Evolutionary conservation across 2,113 vertebrate genomes (phyloP), one percentile per base, ranked within the genome.

Genomic region (Platichthys flesus): DNA sequence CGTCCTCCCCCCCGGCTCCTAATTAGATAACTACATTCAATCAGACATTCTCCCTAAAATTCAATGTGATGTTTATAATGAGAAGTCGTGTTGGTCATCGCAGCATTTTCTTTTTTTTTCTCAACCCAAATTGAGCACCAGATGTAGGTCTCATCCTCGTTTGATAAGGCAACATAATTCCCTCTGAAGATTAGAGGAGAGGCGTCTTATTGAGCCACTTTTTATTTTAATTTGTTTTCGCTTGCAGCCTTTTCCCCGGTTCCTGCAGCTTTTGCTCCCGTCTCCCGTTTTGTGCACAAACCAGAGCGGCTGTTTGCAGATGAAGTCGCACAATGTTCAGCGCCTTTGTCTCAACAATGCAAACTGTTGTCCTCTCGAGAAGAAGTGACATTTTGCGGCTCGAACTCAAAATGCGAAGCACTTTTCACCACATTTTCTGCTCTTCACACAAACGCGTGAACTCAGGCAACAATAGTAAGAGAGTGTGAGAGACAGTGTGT

Each of bases 281-380:
- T 24, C 57, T 24, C 57, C 26, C 63, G n/a, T 45, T 49, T 20
- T 47, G 31, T 56, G 40, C 68, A 65, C 67, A 68, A 70, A 67
- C 62, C 71, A 68, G 28, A 57, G 68, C 37, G 62, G 72, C 72
- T 73, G 79, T 83, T 81, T 78, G 55, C 61, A 69, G 67, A 67
- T 82, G 47, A 83, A 73, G 72, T 67, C 9, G 58, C 66, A 57
- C 59, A 57, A 56, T 64, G 69, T 72, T 78, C 61, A 49, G 55
- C 60, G 47, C 74, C 40, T 79, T 74, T 68, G 72, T 63, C 74
- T 72, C 61, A 75, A 74, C 74, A 56, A 24, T 71, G 71, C n/a
- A 51, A 45, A 68, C 47, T 40, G 9, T 78, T 67, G 79, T 89
- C 83, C 81, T 90, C 85, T 83, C 90, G 78, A 28, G 69, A 63